A percentile compares a stretch with the other conserved stretches of the same genome.
phyloP scores from a whole-genome alignment of 1,140 invertebrate species.

The Tetragonula clypearis region DNA sequence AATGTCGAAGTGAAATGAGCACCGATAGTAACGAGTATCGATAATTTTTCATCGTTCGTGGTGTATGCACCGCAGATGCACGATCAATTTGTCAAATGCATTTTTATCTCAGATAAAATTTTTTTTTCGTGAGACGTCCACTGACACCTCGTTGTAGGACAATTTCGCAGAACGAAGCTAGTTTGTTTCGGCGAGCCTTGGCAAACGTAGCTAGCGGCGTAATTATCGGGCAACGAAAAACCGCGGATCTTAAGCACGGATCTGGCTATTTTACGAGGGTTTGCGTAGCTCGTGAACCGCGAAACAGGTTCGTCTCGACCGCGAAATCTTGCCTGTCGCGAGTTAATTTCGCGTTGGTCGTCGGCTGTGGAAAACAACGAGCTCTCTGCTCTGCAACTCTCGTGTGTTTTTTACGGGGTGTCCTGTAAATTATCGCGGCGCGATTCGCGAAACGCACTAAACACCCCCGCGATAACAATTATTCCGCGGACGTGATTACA shows the following conservation, averaged over 20 bases:
- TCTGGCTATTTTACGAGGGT: slow-evolving; percentile 26
- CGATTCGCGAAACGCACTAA: slow-evolving; percentile 25
- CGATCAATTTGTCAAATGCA: background rate
- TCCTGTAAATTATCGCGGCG: slow-evolving; percentile 13
- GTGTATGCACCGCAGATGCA: background rate
- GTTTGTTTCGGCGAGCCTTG: background rate
- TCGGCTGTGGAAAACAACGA: background rate
- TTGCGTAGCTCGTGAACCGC: background rate
- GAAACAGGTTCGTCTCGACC: slow-evolving; percentile 30
- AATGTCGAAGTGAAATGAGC: no score
- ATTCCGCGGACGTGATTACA: slow-evolving; percentile 13
- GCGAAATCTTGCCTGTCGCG: background rate
- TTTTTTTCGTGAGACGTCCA: background rate
- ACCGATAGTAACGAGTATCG: no score
- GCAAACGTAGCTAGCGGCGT: background rate
- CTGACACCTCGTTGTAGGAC: background rate
- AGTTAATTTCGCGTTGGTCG: slow-evolving; percentile 5
- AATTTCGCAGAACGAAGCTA: background rate
- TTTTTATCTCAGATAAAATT: background rate
- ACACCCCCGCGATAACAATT: background rate
- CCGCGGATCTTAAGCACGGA: background rate
- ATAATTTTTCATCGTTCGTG: no score
- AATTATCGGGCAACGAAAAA: slow-evolving; percentile 14
- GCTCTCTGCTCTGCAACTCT: slow-evolving; percentile 11
- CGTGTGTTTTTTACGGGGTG: background rate